Base-by-base conservation (phyloP, 1,140 invertebrate genomes). In the Littorina saxatilis region DNA sequence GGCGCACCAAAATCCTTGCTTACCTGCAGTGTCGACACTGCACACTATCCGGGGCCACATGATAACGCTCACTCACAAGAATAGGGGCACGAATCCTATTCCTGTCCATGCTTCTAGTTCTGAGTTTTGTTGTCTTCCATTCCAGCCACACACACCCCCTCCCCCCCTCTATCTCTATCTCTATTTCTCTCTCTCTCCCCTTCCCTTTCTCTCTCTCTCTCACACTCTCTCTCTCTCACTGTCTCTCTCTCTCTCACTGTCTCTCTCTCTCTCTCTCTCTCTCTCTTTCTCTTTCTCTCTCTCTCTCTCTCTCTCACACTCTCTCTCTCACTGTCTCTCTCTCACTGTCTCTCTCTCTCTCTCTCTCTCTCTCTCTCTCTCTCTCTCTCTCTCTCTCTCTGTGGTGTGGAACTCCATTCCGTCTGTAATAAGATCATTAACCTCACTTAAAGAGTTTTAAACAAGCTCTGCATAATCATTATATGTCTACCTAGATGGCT, bases 121-220 rank as follows among this genome's bases (percentile, higher is more conserved):
- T 72, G 55, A 13, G 55, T 58, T 9, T 58, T 58, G 55, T 58
- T 47, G 43, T 47, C 43, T 47, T 5, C 17, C 43, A 9, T 5
- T 47, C 43, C 61, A 23, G 5, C 61, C n/a, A 23, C 23, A 5
- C 61, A 11, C 23, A 5, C 61, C 5, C 23, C 32, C 61, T 5
- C 23, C 32, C 61, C 23, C 23, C 32, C 7, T 66, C 82, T 66
- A 27, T 61, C 88, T 87, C 84, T 85, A 80, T 82, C 84, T 81
- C 85, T 85, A 85, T 84, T 85, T 72, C 61, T 29, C 82, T 43
- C 72, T 35, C 74, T 43, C 50, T 47, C 70, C 39, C 43, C 50
- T 68, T 55, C 52, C 29, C 32, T 63, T 50, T 29, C 1, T 29
- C 55, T 58, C 40, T 61, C 52, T 40, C 82, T 85, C 70, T 73